Base-by-base conservation (phyloP, 2,888 invertebrate genomes). In the Dysmachus trigonus region DNA sequence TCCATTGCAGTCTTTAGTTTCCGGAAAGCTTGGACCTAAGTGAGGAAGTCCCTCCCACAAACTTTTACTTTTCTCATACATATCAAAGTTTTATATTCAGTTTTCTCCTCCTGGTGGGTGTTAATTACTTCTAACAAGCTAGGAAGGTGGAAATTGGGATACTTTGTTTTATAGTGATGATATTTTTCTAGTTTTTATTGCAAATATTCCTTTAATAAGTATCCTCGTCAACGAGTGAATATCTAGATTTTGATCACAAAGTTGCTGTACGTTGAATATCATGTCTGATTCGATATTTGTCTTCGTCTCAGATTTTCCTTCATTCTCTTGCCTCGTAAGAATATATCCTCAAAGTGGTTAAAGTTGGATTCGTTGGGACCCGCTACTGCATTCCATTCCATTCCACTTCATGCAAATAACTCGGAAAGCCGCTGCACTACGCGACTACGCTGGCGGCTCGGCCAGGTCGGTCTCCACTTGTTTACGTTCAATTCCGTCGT, bases 361-460 rank as follows among this genome's bases (percentile, higher is more conserved):
- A 31, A 53, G 33, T 31, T 53, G 33, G 81, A 53, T 62, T 81
- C 22, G 33, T 18, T 53, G 41, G 30, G 53, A 33, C 53, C 18
- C 73, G 31, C 62, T 62, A 62, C 81, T 81, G 81, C 51, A 81
- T 81, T 81, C 81, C 81, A 81, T 81, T 81, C 81, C 81, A 81
- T 51, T 81, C 81, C 81, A 81, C 18, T 62, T 81, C 62, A 51
- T 81, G 53, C 81, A 81, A 53, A 81, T 33, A 62, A 81, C 81
- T 77, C 47, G 2, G 27, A 62, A 62, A 62, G 62, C 62, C 62
- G 62, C 27, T 62, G 62, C 62, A 62, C 62, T 62, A 62, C 62
- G 62, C 27, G 62, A 22, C 62, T 62, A 62, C 62, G 62, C 27
- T 62, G 62, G 62, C 62, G 62, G 62, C 62, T 22, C 47, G 47